Conservation (phyloP, 2,888 invertebrate species). For the Leptopilina myrica region DNA sequence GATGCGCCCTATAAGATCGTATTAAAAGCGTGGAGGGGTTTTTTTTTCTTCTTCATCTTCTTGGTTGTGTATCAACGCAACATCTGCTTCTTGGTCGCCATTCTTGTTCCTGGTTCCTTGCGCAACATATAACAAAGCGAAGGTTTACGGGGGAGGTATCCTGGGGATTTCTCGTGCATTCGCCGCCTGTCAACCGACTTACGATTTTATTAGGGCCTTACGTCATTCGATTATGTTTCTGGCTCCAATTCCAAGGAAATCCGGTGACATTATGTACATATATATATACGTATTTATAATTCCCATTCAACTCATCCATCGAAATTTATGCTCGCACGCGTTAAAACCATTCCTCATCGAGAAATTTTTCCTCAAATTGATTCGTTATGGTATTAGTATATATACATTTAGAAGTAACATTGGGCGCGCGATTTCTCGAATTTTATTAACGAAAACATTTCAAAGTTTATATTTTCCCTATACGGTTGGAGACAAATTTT, state of each 20-base stretch:
- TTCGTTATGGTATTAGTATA: conserved; percentile 20
- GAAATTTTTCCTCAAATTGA: conserved; percentile 27
- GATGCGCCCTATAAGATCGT: conserved; percentile 57
- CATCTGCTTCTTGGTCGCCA: conserved; percentile 71
- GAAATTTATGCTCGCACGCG: conserved; percentile 30
- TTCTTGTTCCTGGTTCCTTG: conserved; percentile 64
- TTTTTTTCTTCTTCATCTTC: conserved; percentile 45
- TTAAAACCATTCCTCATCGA: conserved; percentile 20
- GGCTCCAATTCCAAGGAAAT: conserved; percentile 47
- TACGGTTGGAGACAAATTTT: conserved; percentile 36
- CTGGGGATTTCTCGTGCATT: conserved; percentile 62
- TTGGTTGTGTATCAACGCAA: conserved; percentile 57
- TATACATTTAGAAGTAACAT: background rate
- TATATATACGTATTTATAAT: background rate
- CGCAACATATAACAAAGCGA: conserved; percentile 68
- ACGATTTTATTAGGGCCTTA: conserved; percentile 75
- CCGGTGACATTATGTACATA: conserved; percentile 2
- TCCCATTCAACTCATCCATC: conserved; percentile 17
- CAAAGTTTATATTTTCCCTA: background rate
- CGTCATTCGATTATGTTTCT: conserved; percentile 73
- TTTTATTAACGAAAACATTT: conserved; percentile 9
- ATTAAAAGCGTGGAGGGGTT: conserved; percentile 60
- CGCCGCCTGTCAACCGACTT: conserved; percentile 72
- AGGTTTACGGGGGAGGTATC: conserved; percentile 70
- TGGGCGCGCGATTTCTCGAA: background rate